These are phyloP conservation scores for Heliothis subflexa DNA, from an alignment of 1,140 invertebrate genomes.

Conservation along the genomic window DNA sequence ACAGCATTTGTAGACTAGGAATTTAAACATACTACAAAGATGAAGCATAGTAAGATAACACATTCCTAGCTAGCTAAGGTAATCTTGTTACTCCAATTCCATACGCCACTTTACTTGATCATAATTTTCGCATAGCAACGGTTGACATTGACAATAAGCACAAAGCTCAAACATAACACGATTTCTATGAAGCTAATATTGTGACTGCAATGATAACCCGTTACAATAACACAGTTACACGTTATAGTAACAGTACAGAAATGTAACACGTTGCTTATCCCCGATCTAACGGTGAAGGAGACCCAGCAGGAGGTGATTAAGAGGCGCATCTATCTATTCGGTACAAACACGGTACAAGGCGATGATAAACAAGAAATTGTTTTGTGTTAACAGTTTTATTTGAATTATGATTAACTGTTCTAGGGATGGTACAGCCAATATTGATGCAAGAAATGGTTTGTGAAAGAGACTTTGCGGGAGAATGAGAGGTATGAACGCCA, in stretches of 20 bases:
- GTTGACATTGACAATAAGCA: background rate
- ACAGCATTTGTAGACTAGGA: too few relatives aligned
- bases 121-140: background rate
- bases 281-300: conserved; percentile 26
- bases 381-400: conserved; percentile 10
- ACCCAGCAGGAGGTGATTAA: conserved; percentile 24
- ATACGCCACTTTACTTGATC: too few relatives aligned
- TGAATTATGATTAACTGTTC: background rate
- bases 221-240: background rate
- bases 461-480: too few relatives aligned
- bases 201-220: background rate
- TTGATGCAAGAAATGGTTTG: too few relatives aligned
- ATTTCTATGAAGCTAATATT: background rate
- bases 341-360: background rate
- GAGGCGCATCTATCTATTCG: conserved; percentile 3
- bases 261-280: conserved; percentile 3
- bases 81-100: too few relatives aligned
- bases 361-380: conserved; percentile 26
- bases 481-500: too few relatives aligned
- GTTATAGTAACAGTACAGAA: conserved; percentile 18
- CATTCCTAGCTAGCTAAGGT: too few relatives aligned
- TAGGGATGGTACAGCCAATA: background rate
- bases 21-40: too few relatives aligned
- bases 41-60: too few relatives aligned
- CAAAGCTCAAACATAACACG: conserved; percentile 6